phyloP scores from a whole-genome alignment of 1,140 invertebrate genomes.

The Coboldia fuscipes region DNA sequence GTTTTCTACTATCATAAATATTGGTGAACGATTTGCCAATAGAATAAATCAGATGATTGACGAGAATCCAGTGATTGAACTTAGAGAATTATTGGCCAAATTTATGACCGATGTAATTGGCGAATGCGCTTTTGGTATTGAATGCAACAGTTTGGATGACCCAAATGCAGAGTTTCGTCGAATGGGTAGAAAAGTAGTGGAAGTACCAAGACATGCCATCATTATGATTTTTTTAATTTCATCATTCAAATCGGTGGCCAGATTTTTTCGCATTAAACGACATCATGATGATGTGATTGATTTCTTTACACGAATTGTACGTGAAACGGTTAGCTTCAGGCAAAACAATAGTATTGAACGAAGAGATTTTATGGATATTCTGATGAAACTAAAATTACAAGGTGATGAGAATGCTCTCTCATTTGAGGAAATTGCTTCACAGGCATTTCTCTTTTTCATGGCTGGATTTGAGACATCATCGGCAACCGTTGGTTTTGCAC shows the following conservation, averaged over 20 bases:
- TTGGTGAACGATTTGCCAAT: slow-evolving; percentile 17
- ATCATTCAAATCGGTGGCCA: slow-evolving; percentile 9
- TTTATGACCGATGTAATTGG: slow-evolving; percentile 36
- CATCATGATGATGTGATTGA: slow-evolving; percentile 7
- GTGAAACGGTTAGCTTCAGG: slow-evolving; percentile 15
- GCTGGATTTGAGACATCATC: slow-evolving; percentile 33
- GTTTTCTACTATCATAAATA: slow-evolving; percentile 22
- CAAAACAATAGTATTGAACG: slow-evolving; percentile 13
- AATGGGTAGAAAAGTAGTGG: slow-evolving; percentile 9
- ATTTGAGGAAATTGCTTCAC: slow-evolving; percentile 22
- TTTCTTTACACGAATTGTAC: slow-evolving; percentile 7
- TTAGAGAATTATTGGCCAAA: slow-evolving; percentile 27
- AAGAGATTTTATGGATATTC: slow-evolving; percentile 14
- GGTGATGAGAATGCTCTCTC: slow-evolving; percentile 5
- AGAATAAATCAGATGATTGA: slow-evolving; percentile 11
- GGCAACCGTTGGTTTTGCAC: slow-evolving; percentile 20
- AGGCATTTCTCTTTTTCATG: slow-evolving; percentile 36
- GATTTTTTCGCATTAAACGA: slow-evolving; percentile 6
- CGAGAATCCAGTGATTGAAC: slow-evolving; percentile 19
- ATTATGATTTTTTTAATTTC: slow-evolving; percentile 7
- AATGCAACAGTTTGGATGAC: slow-evolving; percentile 26
- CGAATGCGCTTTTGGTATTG: slow-evolving; percentile 30
- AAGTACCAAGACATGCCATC: background rate
- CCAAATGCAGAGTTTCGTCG: slow-evolving; percentile 23
- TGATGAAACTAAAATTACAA: slow-evolving; percentile 5